Conservation (phyloP, 2,797 vertebrate genomes). For the Brotula barbata region DNA sequence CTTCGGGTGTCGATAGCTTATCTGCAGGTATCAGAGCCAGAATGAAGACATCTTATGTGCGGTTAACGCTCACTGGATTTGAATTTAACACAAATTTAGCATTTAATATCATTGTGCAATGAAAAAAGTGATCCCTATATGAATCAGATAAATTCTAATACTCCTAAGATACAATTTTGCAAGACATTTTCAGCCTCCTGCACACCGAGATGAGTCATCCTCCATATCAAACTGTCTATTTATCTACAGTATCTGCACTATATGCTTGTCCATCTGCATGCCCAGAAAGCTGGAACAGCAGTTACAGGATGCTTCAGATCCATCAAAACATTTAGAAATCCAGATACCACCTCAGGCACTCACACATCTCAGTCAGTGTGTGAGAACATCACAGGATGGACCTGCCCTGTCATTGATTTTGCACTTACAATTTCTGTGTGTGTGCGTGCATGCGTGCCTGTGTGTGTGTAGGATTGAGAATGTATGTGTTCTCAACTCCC, state of each 20-base stretch:
- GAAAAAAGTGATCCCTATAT: not conserved
- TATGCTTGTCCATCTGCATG: constrained; percentile 25
- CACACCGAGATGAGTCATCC: constrained; percentile 13
- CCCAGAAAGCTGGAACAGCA: constrained; percentile 42
- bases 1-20: not conserved
- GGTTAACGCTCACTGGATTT: not conserved
- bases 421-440: constrained; percentile 32
- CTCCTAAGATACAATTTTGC: not conserved
- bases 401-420: constrained; percentile 56
- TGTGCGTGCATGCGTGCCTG: not conserved
- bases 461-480: constrained; percentile 7
- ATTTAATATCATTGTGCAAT: too few relatives aligned
- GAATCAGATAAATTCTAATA: not conserved
- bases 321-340: constrained; percentile 67
- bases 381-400: constrained; percentile 58
- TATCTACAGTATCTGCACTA: constrained; percentile 4
- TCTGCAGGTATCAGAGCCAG: not conserved
- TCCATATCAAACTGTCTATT: constrained; percentile 7
- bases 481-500: constrained; percentile 14
- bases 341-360: constrained; percentile 60
- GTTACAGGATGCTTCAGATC: constrained; percentile 59
- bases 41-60: constrained; percentile 3
- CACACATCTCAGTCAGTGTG: constrained; percentile 60
- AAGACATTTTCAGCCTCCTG: constrained; percentile 12
- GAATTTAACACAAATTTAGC: constrained; percentile 1